These are phyloP conservation scores for Chaenogobius annularis DNA, from an alignment of 2,113 vertebrate species.

Conservation along the genomic window DNA sequence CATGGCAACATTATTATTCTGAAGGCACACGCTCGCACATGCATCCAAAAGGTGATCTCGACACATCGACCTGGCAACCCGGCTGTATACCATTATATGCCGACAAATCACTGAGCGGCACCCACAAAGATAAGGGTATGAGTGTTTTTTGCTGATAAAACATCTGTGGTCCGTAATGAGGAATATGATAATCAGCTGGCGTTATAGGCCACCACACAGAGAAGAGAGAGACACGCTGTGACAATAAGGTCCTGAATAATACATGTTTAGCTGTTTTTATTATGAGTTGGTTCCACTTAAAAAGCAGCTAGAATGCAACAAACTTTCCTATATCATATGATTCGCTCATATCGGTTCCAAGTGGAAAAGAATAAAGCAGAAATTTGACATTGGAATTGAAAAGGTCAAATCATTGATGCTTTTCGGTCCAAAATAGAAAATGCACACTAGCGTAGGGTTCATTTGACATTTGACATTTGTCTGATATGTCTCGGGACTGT, in stretches of 20 bases:
- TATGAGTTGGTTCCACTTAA: background rate
- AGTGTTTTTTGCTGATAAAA: slow-evolving; percentile 52
- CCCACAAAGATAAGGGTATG: slow-evolving; percentile 37
- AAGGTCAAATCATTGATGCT: background rate
- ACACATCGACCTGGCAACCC: slow-evolving; percentile 27
- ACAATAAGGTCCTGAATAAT: background rate
- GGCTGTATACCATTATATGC: slow-evolving; percentile 27
- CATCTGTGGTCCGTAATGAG: slow-evolving; percentile 56
- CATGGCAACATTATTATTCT: slow-evolving; percentile 57
- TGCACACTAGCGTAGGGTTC: no score
- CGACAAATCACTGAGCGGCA: slow-evolving; percentile 31
- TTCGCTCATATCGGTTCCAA: background rate
- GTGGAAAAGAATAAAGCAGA: background rate
- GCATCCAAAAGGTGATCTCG: slow-evolving; percentile 42
- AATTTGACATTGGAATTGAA: background rate
- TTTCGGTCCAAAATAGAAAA: background rate
- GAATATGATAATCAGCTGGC: slow-evolving; percentile 36
- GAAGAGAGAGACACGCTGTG: background rate
- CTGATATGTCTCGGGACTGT: no score
- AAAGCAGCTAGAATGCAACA: background rate
- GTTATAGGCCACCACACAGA: slow-evolving; percentile 1
- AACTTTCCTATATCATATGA: background rate
- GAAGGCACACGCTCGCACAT: slow-evolving; percentile 33
- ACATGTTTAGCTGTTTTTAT: background rate
- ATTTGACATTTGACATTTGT: no score